These are phyloP conservation scores for Eleginops maclovinus DNA, from an alignment of 2,113 vertebrate genomes.

Conservation along the genomic window DNA sequence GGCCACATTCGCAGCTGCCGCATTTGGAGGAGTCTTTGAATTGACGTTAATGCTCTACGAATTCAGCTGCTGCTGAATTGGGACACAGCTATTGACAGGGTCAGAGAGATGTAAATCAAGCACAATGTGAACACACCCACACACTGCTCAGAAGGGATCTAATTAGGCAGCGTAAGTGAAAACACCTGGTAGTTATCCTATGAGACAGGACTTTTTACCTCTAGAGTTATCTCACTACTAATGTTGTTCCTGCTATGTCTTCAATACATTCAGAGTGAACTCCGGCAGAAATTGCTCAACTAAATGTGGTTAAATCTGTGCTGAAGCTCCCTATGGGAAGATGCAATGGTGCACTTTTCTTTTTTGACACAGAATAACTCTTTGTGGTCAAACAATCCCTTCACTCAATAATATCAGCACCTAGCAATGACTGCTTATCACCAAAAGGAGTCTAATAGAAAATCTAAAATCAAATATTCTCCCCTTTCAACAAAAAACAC, in stretches of 20 bases:
- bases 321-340: background rate
- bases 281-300: background rate
- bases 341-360: background rate
- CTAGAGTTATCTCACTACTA: background rate
- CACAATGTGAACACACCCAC: background rate
- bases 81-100: background rate
- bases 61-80: no score
- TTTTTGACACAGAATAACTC: background rate
- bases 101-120: background rate
- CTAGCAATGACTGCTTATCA: background rate
- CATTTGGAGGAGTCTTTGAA: no score
- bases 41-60: no score
- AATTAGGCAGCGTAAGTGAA: background rate
- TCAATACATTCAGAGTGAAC: background rate
- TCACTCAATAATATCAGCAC: background rate
- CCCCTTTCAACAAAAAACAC: background rate
- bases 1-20: no score
- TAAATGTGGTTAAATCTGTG: background rate
- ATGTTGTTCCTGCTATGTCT: background rate
- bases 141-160: background rate
- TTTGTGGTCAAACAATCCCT: background rate
- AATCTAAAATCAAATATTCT: no score
- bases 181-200: background rate
- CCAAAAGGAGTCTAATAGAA: background rate
- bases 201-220: background rate